Conservation (phyloP, 2,797 vertebrate species). For the Protosalanx chinensis region DNA sequence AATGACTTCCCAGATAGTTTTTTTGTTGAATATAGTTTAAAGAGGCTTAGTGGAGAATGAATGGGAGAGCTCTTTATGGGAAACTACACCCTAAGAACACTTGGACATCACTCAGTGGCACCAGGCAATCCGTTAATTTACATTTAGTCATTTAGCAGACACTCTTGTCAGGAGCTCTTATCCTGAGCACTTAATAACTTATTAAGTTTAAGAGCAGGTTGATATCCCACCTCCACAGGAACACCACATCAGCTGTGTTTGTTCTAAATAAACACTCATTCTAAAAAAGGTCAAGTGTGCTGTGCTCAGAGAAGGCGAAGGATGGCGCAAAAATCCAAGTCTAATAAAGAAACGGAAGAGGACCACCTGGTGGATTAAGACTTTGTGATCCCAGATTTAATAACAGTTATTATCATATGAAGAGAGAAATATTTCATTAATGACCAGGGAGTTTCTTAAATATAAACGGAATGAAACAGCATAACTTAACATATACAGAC, state of each 20-base stretch:
- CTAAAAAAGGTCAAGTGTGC: not conserved
- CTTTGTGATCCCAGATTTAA: not conserved
- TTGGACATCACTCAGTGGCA: not conserved
- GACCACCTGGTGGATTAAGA: not conserved
- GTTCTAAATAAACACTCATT: not conserved
- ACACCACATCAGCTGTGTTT: not conserved
- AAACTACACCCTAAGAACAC: not conserved
- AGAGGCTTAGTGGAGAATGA: not conserved
- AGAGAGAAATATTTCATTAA: no score
- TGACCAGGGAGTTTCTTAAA: no score
- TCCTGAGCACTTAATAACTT: no score
- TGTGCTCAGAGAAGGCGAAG: not conserved
- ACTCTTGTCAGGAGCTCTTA: no score
- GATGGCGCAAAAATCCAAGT: not conserved
- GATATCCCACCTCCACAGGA: not conserved
- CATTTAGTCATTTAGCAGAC: no score
- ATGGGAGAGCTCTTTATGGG: not conserved
- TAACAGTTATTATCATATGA: not conserved
- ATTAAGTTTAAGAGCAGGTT: not conserved
- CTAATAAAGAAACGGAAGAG: not conserved
- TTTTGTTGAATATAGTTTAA: not conserved
- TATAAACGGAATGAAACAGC: no score
- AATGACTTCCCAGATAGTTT: not conserved
- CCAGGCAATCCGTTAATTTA: not conserved
- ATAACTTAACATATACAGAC: no score